These are phyloP conservation scores for Microctonus brassicae DNA, from an alignment of 2,888 invertebrate species.

Conservation along the genomic window DNA sequence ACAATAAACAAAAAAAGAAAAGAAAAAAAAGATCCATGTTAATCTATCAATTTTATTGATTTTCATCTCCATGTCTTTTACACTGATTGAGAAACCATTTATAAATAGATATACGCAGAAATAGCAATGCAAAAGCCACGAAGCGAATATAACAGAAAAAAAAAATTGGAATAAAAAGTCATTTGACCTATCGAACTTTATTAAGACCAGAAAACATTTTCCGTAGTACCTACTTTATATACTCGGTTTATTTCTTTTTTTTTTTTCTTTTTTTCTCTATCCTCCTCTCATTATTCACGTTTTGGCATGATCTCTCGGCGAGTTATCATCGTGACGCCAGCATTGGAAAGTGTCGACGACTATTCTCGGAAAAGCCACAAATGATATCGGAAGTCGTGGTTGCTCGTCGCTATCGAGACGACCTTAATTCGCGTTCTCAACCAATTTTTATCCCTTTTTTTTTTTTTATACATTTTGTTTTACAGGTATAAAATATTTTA, in stretches of 20 bases:
- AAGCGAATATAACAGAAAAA: slow-evolving; percentile 9
- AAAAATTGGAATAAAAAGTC: slow-evolving; percentile 22
- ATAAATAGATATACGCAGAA: not conserved
- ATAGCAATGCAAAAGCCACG: slow-evolving; percentile 16
- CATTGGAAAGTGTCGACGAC: not conserved
- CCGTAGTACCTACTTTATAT: not conserved
- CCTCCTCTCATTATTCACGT: not conserved
- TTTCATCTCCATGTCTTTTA: not conserved
- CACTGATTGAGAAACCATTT: not conserved
- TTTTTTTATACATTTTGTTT: not conserved
- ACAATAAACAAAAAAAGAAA: not conserved
- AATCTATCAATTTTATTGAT: not conserved
- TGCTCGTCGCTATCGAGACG: slow-evolving; percentile 14
- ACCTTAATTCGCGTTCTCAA: slow-evolving; percentile 1
- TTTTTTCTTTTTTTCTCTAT: slow-evolving; percentile 10
- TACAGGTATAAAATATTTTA: no score
- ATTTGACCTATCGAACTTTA: slow-evolving; percentile 41
- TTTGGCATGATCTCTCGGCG: not conserved
- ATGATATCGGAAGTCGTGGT: slow-evolving; percentile 13
- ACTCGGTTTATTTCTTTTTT: slow-evolving; percentile 29
- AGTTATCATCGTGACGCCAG: slow-evolving; percentile 18
- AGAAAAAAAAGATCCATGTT: slow-evolving; percentile 3
- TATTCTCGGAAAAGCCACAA: slow-evolving; percentile 10
- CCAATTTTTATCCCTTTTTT: not conserved
- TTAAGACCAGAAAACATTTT: slow-evolving; percentile 34